Evolutionary conservation across 30 jellyfish, hydroid and myxozoan genomes (phyloP).

Genomic region (Chrysaora quinquecirrha): DNA sequence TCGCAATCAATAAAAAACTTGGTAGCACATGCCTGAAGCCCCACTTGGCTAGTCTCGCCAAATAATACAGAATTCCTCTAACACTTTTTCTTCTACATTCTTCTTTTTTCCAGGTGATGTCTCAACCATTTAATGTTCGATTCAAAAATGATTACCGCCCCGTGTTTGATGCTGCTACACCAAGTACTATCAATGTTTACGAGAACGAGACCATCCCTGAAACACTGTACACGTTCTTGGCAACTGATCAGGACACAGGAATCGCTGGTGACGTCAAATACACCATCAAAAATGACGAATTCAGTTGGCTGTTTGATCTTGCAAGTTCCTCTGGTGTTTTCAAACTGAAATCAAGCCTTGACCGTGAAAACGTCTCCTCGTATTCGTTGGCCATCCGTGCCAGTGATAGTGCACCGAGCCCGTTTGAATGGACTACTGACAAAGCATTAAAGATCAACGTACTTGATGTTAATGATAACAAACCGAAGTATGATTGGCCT

Average conservation of each 20-base stretch:
- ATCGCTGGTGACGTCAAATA: conserved; percentile 60
- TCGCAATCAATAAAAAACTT: too few relatives aligned
- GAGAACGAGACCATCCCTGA: conserved; percentile 67
- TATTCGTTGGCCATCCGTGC: conserved; percentile 62
- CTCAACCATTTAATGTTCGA: conserved; percentile 79
- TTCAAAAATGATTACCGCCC: conserved; percentile 79
- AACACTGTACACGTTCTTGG: conserved; percentile 46
- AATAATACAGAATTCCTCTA: too few relatives aligned
- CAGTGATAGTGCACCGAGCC: conserved; percentile 87
- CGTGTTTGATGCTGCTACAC: conserved; percentile 35
- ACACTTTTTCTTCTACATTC: too few relatives aligned
- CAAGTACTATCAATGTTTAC: conserved; percentile 27
- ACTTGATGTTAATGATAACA: conserved; percentile 76
- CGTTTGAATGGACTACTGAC: conserved; percentile 60
- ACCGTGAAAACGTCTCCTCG: conserved; percentile 70
- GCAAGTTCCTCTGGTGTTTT: conserved; percentile 51
- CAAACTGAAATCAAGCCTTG: conserved; percentile 44
- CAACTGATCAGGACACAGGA: conserved; percentile 84
- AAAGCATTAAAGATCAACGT: conserved; percentile 54
- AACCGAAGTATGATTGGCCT: conserved; percentile 67
- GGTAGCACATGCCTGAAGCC: too few relatives aligned
- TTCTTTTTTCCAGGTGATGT: conserved; percentile 50
- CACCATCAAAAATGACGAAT: conserved; percentile 7
- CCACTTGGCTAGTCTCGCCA: too few relatives aligned
- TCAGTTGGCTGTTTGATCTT: conserved; percentile 51